phyloP scores from a whole-genome alignment of 2,888 invertebrate genomes.

The Dione juno region DNA sequence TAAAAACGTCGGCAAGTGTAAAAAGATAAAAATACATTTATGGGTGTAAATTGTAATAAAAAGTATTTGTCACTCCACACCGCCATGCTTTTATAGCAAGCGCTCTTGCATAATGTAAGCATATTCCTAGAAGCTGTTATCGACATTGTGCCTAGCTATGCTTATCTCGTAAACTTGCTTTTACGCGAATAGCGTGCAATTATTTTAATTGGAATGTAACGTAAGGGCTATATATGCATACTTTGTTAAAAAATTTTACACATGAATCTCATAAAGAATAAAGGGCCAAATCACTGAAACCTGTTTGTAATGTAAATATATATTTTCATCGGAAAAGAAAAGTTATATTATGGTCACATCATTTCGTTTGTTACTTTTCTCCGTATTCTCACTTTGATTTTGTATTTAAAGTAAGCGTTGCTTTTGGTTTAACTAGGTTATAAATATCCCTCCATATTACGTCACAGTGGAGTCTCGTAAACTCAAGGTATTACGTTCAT shows the following conservation, averaged over 20 bases:
- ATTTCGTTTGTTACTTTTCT: too few species aligned
- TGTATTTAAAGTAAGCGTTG: too few species aligned
- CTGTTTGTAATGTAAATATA: too few species aligned
- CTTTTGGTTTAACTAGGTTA: too few species aligned
- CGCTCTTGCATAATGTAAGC: constrained; percentile 46
- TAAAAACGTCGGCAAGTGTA: constrained; percentile 20
- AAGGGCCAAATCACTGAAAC: too few species aligned
- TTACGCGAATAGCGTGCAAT: constrained; percentile 5
- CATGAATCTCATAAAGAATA: too few species aligned
- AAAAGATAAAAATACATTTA: constrained; percentile 30
- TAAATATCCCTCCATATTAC: too few species aligned
- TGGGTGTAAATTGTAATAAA: constrained; percentile 35
- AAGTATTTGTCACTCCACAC: constrained; percentile 38
- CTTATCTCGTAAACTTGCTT: constrained; percentile 39
- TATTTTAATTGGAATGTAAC: constrained; percentile 16
- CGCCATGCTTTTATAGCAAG: constrained; percentile 46
- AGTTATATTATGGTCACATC: too few species aligned
- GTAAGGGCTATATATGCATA: background rate
- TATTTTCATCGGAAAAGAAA: too few species aligned
- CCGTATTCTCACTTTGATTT: too few species aligned
- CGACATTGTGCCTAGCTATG: constrained; percentile 35
- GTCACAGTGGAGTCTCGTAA: too few species aligned
- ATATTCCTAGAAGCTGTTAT: constrained; percentile 45
- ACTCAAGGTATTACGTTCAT: too few species aligned
- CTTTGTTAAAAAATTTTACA: background rate